These are phyloP conservation scores for Alectoris magna DNA, from an alignment of 2,797 vertebrate genomes.

Conservation along the genomic window DNA sequence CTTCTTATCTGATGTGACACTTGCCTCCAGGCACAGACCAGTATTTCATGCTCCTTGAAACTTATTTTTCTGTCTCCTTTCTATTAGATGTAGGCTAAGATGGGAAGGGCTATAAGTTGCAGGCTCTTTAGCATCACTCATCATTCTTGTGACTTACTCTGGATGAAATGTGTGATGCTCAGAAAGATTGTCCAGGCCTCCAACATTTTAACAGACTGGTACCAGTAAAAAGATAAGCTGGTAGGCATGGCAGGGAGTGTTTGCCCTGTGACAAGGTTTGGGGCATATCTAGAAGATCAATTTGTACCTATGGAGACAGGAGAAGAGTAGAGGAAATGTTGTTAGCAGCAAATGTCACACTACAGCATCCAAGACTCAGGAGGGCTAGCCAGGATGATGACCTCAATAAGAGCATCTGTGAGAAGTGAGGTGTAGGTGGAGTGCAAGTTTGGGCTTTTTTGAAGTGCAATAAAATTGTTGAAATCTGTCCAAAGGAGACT, in stretches of 20 bases:
- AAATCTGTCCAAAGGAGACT: not conserved
- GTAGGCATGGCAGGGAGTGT: not conserved
- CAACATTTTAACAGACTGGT: not conserved
- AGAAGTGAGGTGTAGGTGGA: not conserved
- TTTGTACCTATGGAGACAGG: not conserved
- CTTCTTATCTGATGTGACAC: slow-evolving; percentile 39
- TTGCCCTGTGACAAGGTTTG: not conserved
- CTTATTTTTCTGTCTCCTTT: slow-evolving; percentile 8
- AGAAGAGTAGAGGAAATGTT: not conserved
- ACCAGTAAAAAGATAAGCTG: not conserved
- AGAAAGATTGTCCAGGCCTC: not conserved
- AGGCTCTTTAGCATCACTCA: not conserved
- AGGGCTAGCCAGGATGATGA: not conserved
- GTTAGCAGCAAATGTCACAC: not conserved
- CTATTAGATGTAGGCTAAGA: not conserved
- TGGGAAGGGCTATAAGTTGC: not conserved
- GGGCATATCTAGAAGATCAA: not conserved
- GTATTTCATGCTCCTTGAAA: slow-evolving; percentile 19
- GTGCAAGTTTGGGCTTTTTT: not conserved
- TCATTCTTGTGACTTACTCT: not conserved
- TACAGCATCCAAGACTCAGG: not conserved
- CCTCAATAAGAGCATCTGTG: not conserved
- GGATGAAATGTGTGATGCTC: not conserved
- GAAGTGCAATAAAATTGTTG: not conserved
- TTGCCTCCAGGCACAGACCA: not conserved